Evolutionary conservation across 2,113 vertebrate genomes (phyloP).

Genomic region (Nothocercus julius): DNA sequence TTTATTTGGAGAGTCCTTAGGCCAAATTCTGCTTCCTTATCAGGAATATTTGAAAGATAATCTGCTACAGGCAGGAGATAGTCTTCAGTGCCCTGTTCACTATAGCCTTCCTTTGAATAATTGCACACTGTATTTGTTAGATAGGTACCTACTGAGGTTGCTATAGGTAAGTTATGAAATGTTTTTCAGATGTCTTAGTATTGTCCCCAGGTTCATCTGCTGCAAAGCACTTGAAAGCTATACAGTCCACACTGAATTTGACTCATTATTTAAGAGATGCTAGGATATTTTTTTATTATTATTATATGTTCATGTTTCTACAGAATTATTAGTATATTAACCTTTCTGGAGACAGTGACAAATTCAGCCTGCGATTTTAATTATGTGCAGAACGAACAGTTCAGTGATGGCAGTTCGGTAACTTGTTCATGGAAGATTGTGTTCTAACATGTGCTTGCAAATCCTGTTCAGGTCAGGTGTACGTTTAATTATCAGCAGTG

Average conservation of each 20-base stretch:
- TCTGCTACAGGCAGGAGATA: not conserved
- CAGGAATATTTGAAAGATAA: not conserved
- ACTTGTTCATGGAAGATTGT: not conserved
- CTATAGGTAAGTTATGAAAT: not conserved
- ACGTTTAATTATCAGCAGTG: not conserved
- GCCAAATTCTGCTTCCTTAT: not conserved
- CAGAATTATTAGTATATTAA: not conserved
- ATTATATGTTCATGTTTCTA: not conserved
- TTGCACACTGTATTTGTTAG: not conserved
- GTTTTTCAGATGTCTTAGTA: not conserved
- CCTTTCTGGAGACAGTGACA: not conserved
- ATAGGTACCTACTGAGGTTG: not conserved
- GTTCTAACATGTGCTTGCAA: not conserved
- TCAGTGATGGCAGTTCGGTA: not conserved
- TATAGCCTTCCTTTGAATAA: not conserved
- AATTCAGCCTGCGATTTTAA: not conserved
- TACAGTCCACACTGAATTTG: not conserved
- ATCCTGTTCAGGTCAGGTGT: not conserved
- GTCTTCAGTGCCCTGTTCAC: not conserved
- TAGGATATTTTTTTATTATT: not conserved
- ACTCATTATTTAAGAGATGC: not conserved
- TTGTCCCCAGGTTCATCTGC: not conserved
- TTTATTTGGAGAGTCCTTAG: not conserved
- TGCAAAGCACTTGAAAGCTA: not conserved
- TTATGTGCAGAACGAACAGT: not conserved